Evolutionary conservation across 1,140 invertebrate genomes (phyloP), one percentile per base, ranked within the genome.

Genomic region (Metaphire vulgaris): DNA sequence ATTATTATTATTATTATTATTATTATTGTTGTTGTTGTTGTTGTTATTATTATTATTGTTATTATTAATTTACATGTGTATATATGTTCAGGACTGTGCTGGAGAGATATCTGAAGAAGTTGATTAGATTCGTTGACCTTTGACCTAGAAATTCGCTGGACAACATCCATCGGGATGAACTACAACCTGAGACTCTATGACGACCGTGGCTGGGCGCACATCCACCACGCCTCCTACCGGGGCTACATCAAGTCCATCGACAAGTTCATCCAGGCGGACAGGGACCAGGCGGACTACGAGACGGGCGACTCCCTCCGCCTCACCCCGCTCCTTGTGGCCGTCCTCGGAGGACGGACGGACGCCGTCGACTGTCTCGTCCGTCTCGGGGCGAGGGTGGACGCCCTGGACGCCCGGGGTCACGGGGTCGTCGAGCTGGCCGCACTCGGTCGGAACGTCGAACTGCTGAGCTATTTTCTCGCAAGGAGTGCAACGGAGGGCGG

Each of bases 301-400:
- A 85, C 85, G 0, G 78, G 70, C 28, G 85, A 86, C 79, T 82
- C 82, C n/a, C 76, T 81, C 1, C 72, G 79, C 64, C 80, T 81
- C 34, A 86, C 85, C 1, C 85, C 85, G 21, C 82, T 86, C 69
- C 75, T 86, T 31, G 79, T 85, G 74, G 84, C 85, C 1, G 81
- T 85, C 2, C 76, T 79, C 26, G 81, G 80, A 12, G 83, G 84
- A 2, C 81, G 81, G 66, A 74, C 82, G 12, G 84, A 86, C 12
- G 81, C 82, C 30, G 81, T 85, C 16, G 73, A 77, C 12, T 82
- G 79, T 67, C 77, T 86, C 26, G 80, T 85, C 1, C 33, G 69
- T 0, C 76, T 82, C 33, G 82, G 81, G 0, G 80, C 82, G 12
- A 84, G 83, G 75, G 76, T 81, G 6, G 41, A 56, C 41, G 21